Evolutionary conservation across 2,888 invertebrate genomes (phyloP).

Genomic region (Leptopilina drosophilae): DNA sequence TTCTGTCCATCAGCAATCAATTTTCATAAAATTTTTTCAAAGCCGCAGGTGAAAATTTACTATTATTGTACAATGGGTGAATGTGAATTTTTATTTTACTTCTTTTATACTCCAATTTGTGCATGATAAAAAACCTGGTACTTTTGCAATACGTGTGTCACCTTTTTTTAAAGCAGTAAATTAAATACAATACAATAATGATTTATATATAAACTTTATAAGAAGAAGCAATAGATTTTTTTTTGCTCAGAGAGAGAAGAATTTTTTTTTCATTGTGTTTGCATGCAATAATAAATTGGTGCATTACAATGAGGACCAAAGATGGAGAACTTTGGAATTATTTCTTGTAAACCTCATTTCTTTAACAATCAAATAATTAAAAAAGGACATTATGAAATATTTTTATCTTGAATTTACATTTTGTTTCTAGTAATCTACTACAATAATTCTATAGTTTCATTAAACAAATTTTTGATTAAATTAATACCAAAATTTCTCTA

Average conservation of each 20-base stretch:
- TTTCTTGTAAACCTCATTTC: slow-evolving; percentile 28
- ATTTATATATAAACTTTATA: not conserved
- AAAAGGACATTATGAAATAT: no score
- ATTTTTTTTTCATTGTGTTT: slow-evolving; percentile 2
- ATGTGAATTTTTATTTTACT: no score
- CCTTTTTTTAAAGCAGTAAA: not conserved
- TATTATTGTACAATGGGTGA: no score
- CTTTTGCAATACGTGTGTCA: not conserved
- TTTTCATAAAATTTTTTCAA: not conserved
- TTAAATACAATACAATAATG: no score
- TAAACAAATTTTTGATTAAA: no score
- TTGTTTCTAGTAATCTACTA: not conserved
- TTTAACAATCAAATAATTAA: not conserved
- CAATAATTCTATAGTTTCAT: no score
- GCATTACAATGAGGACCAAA: slow-evolving; percentile 3
- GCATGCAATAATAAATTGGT: slow-evolving; percentile 24
- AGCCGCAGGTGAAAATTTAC: no score
- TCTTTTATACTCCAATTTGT: not conserved
- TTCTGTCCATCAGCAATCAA: slow-evolving; percentile 32
- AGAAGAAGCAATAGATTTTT: not conserved
- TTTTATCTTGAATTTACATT: not conserved
- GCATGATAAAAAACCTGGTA: no score
- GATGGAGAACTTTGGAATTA: not conserved
- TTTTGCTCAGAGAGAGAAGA: not conserved
- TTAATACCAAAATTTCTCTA: no score